Base-by-base conservation (phyloP, 92 coral and sea anemone species). In the Actinernus sp. region DNA sequence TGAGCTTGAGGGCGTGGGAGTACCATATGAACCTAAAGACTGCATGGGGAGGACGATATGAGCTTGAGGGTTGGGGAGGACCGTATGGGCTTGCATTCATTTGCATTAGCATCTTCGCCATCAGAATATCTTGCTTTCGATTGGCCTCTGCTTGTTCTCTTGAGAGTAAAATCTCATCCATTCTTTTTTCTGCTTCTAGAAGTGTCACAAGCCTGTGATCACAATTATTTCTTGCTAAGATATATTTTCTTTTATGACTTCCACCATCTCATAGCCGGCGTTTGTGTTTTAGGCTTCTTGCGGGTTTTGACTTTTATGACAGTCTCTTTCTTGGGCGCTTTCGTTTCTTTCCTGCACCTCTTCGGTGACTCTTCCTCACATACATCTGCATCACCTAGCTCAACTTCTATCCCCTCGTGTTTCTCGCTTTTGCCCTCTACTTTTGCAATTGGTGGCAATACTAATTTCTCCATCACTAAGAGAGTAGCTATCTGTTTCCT, bases 31-130 rank as follows among this genome's bases (percentile, higher is more conserved):
- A n/a, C n/a, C n/a, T n/a, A n/a, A n/a, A n/a, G n/a, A n/a, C n/a
- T n/a, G n/a, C n/a, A n/a, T n/a, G n/a, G n/a, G n/a, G n/a, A n/a
- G n/a, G n/a, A n/a, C n/a, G n/a, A n/a, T n/a, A n/a, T n/a, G n/a
- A n/a, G n/a, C n/a, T n/a, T n/a, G 58, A 36, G 18, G 39, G 63
- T 56, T 17, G 63, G 22, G 39, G 16, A 26, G 17, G 63, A 16
- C 39, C 39, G 23, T 12, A 7, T 12, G 63, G 63, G 48, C 48
- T 65, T 23, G 27, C 48, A 50, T 65, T 65, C 24, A 49, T 12
- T 33, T 65, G 73, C 62, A 65, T 65, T 46, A 65, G n/a, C 63
- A 67, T 67, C 52, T 67, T 46, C 45, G 63, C 63, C 75, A 67
- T 51, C 22, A 67, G 28, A 48, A 50, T 28, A 14, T 67, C 75